phyloP scores from a whole-genome alignment of 2,113 vertebrate species.

The Struthidea cinerea region DNA sequence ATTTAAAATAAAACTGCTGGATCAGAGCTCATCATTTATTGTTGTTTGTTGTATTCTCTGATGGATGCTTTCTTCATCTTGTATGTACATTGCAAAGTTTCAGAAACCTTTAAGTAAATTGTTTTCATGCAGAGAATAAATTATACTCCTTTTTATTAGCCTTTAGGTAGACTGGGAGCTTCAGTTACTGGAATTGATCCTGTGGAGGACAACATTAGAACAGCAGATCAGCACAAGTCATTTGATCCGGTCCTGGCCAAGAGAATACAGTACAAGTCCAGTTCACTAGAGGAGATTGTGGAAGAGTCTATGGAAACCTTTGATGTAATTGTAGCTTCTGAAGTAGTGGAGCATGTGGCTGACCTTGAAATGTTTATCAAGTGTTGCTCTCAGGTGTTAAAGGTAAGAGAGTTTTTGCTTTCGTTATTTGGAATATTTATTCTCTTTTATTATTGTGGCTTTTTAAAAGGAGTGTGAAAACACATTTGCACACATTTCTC shows the following conservation, averaged over 20 bases:
- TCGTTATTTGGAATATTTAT: not conserved
- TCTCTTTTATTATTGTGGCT: not conserved
- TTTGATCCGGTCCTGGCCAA: constrained; percentile 81
- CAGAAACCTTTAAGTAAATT: not conserved
- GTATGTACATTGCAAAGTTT: not conserved
- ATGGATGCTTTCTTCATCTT: not conserved
- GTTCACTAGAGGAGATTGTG: constrained; percentile 85
- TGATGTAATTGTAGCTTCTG: constrained; percentile 90
- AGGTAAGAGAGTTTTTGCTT: constrained; percentile 76
- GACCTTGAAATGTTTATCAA: constrained; percentile 86
- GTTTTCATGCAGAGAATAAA: constrained; percentile 47
- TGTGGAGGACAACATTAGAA: constrained; percentile 86
- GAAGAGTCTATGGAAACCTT: constrained; percentile 75
- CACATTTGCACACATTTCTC: not conserved
- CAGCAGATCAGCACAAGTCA: constrained; percentile 83
- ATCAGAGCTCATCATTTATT: not conserved
- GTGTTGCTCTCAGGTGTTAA: constrained; percentile 85
- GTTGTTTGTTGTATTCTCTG: not conserved
- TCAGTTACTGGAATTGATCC: constrained; percentile 90
- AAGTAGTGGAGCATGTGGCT: constrained; percentile 93
- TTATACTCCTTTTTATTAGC: constrained; percentile 70
- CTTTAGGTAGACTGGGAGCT: constrained; percentile 90
- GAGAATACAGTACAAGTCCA: constrained; percentile 79
- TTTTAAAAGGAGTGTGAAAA: not conserved
- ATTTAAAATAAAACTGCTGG: not conserved